Evolutionary conservation across 1,140 invertebrate species (phyloP).

Genomic region (Armadillidium nasatum): DNA sequence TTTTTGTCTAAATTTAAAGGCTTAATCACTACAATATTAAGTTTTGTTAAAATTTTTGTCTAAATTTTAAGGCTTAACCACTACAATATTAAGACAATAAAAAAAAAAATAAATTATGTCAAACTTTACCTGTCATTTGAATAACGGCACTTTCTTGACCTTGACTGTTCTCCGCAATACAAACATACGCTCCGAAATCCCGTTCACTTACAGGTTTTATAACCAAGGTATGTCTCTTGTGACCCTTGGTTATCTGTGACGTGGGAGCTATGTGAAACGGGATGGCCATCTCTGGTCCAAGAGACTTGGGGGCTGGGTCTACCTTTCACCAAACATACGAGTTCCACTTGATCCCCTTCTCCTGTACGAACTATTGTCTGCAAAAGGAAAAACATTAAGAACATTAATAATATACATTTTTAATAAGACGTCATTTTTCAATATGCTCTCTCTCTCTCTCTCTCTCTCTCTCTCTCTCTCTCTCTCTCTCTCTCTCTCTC

Average conservation of each 20-base stretch:
- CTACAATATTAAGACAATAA: too few species aligned
- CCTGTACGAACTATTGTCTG: slow-evolving; percentile 36
- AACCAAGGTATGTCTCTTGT: slow-evolving; percentile 60
- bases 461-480: too few species aligned
- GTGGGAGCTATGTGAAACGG: slow-evolving; percentile 28
- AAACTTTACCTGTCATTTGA: slow-evolving; percentile 38
- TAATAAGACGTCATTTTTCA: too few species aligned
- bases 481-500: too few species aligned
- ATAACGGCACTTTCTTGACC: slow-evolving; percentile 51
- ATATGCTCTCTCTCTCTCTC: too few species aligned
- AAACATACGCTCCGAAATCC: slow-evolving; percentile 73
- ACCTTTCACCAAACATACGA: slow-evolving; percentile 35
- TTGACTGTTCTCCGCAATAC: slow-evolving; percentile 66
- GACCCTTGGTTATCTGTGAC: slow-evolving; percentile 25
- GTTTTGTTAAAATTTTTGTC: too few species aligned
- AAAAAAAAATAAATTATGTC: neutral
- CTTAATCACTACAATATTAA: too few species aligned
- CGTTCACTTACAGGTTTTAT: slow-evolving; percentile 61
- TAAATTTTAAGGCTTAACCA: too few species aligned
- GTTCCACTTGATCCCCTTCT: slow-evolving; percentile 38
- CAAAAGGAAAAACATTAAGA: neutral
- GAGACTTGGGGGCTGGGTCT: slow-evolving; percentile 33
- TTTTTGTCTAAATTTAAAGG: too few species aligned
- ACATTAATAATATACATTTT: neutral
- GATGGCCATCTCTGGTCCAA: slow-evolving; percentile 36